Percentiles rank a stretch among this genome's conserved stretches.
These are phyloP conservation scores for Trichomycterus rosablanca DNA, from an alignment of 2,113 vertebrate species.

Conservation along the genomic window DNA sequence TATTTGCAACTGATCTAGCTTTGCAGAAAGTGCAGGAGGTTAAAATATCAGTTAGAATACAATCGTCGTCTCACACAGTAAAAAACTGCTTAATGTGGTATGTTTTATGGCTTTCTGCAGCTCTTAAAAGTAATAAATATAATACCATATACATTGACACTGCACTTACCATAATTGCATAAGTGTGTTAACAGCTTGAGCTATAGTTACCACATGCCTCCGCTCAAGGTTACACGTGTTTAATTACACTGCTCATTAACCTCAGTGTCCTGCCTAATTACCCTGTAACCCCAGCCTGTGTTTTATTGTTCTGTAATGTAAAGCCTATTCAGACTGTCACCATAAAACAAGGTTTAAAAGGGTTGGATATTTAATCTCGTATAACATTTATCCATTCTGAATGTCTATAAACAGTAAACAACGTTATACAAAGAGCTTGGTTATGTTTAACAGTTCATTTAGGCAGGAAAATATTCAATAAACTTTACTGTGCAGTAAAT, in stretches of 20 bases:
- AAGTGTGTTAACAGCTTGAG: constrained; percentile 13
- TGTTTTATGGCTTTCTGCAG: neutral
- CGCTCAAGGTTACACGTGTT: constrained; percentile 33
- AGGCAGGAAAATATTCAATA: too few species aligned
- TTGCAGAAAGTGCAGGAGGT: too few species aligned
- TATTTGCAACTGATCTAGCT: too few species aligned
- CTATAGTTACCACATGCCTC: constrained; percentile 18
- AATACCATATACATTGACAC: neutral
- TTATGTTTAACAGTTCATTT: neutral
- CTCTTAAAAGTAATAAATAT: constrained; percentile 1
- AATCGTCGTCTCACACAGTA: too few species aligned
- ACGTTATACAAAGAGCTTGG: neutral
- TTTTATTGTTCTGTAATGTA: constrained; percentile 19
- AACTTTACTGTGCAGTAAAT: too few species aligned
- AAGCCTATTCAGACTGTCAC: constrained; percentile 6
- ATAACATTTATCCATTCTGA: neutral
- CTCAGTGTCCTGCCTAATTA: constrained; percentile 29
- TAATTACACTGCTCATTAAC: constrained; percentile 37
- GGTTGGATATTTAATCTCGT: neutral
- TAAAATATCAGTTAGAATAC: too few species aligned
- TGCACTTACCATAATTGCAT: constrained; percentile 10
- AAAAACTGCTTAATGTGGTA: too few species aligned
- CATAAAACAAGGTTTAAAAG: neutral
- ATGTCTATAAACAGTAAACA: constrained; percentile 1
- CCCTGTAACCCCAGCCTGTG: constrained; percentile 3